A percentile compares a stretch with the other conserved stretches of the same genome.
phyloP scores from a whole-genome alignment of 2,797 vertebrate species.

The Clarias platycephalus region DNA sequence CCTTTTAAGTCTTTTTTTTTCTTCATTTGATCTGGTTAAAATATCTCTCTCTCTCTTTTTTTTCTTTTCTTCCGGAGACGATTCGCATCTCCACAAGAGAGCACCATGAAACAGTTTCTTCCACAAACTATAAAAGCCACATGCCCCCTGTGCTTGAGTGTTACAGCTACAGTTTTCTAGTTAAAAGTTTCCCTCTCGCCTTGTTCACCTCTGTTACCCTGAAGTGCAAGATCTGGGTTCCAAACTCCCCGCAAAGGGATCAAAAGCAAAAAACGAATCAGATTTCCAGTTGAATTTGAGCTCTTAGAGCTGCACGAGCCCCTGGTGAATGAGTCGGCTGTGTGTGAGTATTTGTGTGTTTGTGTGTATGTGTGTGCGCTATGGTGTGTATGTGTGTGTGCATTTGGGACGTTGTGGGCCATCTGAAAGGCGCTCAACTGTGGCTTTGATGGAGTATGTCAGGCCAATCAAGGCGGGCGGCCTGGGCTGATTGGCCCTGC shows the following conservation, averaged over 20 bases:
- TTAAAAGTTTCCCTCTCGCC: slow-evolving; percentile 40
- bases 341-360: neutral
- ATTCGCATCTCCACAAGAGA: neutral
- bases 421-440: slow-evolving; percentile 53
- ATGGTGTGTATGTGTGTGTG: slow-evolving; percentile 27
- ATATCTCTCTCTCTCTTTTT: neutral
- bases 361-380: slow-evolving; percentile 6
- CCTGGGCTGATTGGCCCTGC: slow-evolving; percentile 80
- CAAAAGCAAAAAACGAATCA: slow-evolving; percentile 28
- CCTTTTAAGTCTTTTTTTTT: neutral
- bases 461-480: slow-evolving; percentile 80
- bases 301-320: slow-evolving; percentile 18
- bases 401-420: slow-evolving; percentile 48
- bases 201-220: slow-evolving; percentile 39
- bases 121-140: slow-evolving; percentile 11
- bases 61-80: neutral
- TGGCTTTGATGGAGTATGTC: slow-evolving; percentile 83
- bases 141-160: slow-evolving; percentile 28
- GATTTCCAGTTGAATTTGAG: slow-evolving; percentile 46
- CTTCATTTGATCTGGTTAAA: neutral
- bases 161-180: slow-evolving; percentile 41
- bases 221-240: slow-evolving; percentile 31
- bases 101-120: slow-evolving; percentile 19
- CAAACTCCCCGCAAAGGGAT: slow-evolving; percentile 38
- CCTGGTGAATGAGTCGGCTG: neutral